Conservation (phyloP, 2,888 invertebrate genomes). For the Aromia moschata region DNA sequence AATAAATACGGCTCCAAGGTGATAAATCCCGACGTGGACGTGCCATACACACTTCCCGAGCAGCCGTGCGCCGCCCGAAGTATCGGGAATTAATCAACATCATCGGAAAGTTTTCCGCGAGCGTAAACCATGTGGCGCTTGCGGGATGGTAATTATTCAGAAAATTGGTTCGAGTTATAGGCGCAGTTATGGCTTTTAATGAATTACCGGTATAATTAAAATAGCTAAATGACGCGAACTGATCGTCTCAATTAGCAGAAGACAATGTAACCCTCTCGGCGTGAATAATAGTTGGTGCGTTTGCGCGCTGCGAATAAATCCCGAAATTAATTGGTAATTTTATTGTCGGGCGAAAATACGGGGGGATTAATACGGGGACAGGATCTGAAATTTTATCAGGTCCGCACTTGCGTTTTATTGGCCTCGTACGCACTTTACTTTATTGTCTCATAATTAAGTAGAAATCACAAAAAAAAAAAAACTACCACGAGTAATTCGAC, state of each 20-base stretch:
- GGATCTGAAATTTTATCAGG: constrained; percentile 17
- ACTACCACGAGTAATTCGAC: no score
- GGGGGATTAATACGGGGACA: constrained; percentile 20
- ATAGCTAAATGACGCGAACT: constrained; percentile 58
- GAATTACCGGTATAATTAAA: constrained; percentile 54
- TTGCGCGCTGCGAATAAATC: constrained; percentile 53
- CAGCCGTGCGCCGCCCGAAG: constrained; percentile 15
- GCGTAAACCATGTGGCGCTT: constrained; percentile 34
- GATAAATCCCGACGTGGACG: constrained; percentile 31
- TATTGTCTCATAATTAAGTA: no score
- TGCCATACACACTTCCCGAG: constrained; percentile 26
- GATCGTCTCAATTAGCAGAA: constrained; percentile 59
- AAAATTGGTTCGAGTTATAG: constrained; percentile 47
- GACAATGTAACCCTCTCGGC: constrained; percentile 53
- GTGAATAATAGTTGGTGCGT: constrained; percentile 55
- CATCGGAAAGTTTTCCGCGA: constrained; percentile 34
- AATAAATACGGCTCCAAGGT: constrained; percentile 16
- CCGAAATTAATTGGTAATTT: constrained; percentile 57
- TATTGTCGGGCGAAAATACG: constrained; percentile 42
- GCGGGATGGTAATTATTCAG: constrained; percentile 40
- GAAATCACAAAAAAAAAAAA: no score
- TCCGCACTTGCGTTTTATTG: constrained; percentile 1
- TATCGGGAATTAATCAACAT: constrained; percentile 22
- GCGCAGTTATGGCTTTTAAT: constrained; percentile 50
- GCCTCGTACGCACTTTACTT: no score